Evolutionary conservation across 2,888 invertebrate genomes (phyloP).

Genomic region (Hecatera dysodea): DNA sequence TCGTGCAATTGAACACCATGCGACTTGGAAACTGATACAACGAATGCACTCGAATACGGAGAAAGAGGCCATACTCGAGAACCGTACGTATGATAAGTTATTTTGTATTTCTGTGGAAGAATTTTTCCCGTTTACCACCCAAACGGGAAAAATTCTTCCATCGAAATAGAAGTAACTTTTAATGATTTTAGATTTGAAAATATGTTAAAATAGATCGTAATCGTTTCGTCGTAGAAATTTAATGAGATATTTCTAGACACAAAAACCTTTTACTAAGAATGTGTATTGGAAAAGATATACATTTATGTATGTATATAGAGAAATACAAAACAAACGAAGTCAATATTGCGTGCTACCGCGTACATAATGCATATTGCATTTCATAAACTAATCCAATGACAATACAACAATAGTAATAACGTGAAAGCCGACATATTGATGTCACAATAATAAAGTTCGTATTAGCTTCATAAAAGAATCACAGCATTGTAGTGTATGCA

Average conservation of each 20-base stretch:
- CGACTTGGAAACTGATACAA: conserved; percentile 87
- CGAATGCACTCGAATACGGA: conserved; percentile 70
- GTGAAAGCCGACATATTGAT: conserved; percentile 47
- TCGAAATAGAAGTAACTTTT: neutral
- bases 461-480: conserved; percentile 78
- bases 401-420: conserved; percentile 42
- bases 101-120: conserved; percentile 32
- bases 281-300: neutral
- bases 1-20: conserved; percentile 86
- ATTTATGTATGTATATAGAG: no score
- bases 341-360: conserved; percentile 14
- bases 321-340: conserved; percentile 22
- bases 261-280: neutral
- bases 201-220: neutral
- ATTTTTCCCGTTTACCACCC: conserved; percentile 10
- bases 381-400: conserved; percentile 47
- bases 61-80: conserved; percentile 23
- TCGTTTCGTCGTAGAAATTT: no score
- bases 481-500: conserved; percentile 69
- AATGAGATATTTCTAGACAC: neutral
- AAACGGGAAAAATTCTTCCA: no score
- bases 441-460: conserved; percentile 74
- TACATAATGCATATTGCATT: conserved; percentile 41
- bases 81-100: conserved; percentile 45
- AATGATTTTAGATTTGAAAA: neutral